Base-by-base conservation (phyloP, 2,797 vertebrate genomes). In the Cercopithecus neglectus region DNA sequence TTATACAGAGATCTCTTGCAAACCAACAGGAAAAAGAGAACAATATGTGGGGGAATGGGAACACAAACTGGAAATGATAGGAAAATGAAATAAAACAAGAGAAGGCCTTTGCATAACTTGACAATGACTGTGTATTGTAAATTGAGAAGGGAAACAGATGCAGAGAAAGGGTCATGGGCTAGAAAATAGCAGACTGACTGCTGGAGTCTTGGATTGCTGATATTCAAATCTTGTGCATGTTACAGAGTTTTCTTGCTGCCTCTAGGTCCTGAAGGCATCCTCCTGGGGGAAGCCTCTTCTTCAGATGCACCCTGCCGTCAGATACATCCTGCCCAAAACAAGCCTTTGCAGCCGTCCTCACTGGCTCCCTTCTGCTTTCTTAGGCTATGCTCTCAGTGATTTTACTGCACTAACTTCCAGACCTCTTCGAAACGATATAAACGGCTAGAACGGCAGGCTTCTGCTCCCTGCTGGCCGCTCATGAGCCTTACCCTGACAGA, bases 391-490 rank as follows among this genome's bases (percentile, higher is more conserved):
- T 48, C 14, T 59, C n/a, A 28, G 28, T 8, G 44, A 4, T 61
- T 78, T 55, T 48, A 5, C 21, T 0, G 1, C 26, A 4, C 48
- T 14, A 19, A 4, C 26, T 84, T 33, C 75, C 30, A 39, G 44
- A 28, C 36, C 28, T 14, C 9, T 8, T 67, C 12, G 13, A 85
- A 76, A 70, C 53, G 0, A 55, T 44, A 53, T 16, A 33, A 59
- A 41, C 4, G 1, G 28, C 9, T 80, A 96, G 86, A 75, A 70
- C 57, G 93, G 95, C 90, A 75, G 83, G 33, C 84, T 96, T 92
- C 93, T 97, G 97, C 98, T 98, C 98, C 96, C 98, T 98, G 48
- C 98, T 96, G 98, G 98, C 89, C 76, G 81, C 0, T 72, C 1
- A 0, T 21, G n/a, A 55, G 50, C 90, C 94, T 70, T 95, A 85